A percentile compares a stretch with the other conserved stretches of the same genome.
phyloP scores from a whole-genome alignment of 2,888 invertebrate species.

The Cerastoderma edule region DNA sequence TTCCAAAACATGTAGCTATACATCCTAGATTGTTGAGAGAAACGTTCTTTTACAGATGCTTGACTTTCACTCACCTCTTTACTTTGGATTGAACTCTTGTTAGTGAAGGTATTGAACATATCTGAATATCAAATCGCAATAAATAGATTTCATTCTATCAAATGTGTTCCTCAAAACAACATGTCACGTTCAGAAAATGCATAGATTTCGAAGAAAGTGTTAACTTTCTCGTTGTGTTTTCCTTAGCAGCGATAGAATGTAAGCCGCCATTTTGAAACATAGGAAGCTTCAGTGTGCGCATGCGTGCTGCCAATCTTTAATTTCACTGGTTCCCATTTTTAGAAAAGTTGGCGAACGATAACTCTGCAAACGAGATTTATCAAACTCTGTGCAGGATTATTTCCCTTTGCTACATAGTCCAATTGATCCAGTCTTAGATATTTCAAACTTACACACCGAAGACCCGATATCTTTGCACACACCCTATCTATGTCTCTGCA shows the following conservation, averaged over 20 bases:
- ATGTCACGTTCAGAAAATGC: background rate
- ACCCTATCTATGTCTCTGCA: too few relatives aligned
- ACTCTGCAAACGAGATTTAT: too few relatives aligned
- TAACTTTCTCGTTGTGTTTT: conserved; percentile 19
- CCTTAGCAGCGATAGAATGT: conserved; percentile 56
- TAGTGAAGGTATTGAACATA: conserved; percentile 61
- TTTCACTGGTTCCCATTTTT: background rate
- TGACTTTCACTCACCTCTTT: conserved; percentile 34
- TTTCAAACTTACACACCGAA: too few relatives aligned
- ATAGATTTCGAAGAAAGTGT: background rate
- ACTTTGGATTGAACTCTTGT: conserved; percentile 32
- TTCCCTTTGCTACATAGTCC: too few relatives aligned
- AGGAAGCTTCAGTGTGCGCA: conserved; percentile 55
- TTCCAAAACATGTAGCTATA: too few relatives aligned
- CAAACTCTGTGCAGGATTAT: too few relatives aligned
- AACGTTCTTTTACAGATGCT: too few relatives aligned
- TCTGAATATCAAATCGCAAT: conserved; percentile 22
- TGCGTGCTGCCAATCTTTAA: conserved; percentile 26
- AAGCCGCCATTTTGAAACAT: conserved; percentile 63
- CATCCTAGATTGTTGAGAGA: too few relatives aligned
- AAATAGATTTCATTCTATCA: background rate
- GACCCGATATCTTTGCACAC: too few relatives aligned
- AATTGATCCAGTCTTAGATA: too few relatives aligned
- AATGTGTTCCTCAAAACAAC: background rate
- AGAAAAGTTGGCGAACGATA: too few relatives aligned